A percentile compares a stretch with the other conserved stretches of the same genome.
These are phyloP conservation scores for Proteles cristata DNA, from an alignment of 2,113 vertebrate genomes.

Conservation along the genomic window DNA sequence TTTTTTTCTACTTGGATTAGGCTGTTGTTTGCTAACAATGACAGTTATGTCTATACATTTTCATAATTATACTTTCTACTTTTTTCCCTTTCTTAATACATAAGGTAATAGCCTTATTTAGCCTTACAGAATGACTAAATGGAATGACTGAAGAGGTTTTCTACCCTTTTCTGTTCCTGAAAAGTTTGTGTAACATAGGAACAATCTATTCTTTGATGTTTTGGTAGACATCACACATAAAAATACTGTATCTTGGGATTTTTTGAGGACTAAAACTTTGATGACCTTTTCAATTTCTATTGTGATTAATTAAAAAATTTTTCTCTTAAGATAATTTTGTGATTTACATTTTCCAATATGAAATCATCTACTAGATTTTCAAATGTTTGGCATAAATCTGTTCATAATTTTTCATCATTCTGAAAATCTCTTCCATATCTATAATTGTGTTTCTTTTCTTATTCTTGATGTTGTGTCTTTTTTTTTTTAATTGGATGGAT, in stretches of 20 bases:
- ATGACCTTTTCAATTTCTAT: not conserved
- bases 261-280: not conserved
- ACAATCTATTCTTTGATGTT: not conserved
- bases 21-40: not conserved
- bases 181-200: not conserved
- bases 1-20: slow-evolving; percentile 21
- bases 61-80: not conserved
- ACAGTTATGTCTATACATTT: not conserved
- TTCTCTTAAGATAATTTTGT: not conserved
- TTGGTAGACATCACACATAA: not conserved
- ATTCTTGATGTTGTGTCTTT: not conserved
- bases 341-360: not conserved
- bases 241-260: not conserved
- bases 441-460: not conserved
- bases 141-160: not conserved
- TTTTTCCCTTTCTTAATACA: not conserved
- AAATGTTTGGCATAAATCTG: not conserved
- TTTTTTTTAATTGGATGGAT: not conserved
- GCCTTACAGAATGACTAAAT: not conserved
- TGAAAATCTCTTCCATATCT: not conserved
- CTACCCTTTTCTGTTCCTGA: not conserved
- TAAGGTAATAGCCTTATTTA: not conserved
- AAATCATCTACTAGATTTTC: not conserved
- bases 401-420: not conserved
- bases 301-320: not conserved